These are phyloP conservation scores for Chitala chitala DNA, from an alignment of 2,113 vertebrate species.

Conservation along the genomic window DNA sequence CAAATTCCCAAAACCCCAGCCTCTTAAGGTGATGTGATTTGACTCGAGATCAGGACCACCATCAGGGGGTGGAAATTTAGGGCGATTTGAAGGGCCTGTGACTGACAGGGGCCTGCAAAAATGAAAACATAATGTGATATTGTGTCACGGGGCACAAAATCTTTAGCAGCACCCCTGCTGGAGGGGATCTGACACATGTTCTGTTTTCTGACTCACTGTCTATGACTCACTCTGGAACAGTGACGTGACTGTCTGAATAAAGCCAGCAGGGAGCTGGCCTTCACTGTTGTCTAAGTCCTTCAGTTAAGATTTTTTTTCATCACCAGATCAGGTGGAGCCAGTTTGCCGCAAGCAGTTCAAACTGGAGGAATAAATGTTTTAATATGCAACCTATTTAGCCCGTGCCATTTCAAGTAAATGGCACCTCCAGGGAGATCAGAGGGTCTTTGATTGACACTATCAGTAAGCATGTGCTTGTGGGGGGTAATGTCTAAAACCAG, in stretches of 20 bases:
- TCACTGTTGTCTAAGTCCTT: not conserved
- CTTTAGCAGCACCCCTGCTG: too few species aligned
- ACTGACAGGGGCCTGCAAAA: too few species aligned
- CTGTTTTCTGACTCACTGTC: too few species aligned
- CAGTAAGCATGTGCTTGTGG: not conserved
- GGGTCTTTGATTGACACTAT: not conserved
- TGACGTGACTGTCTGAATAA: not conserved
- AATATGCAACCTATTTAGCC: not conserved
- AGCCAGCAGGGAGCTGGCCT: not conserved
- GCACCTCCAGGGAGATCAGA: slow-evolving; percentile 2
- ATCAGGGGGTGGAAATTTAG: too few species aligned
- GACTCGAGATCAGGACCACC: too few species aligned
- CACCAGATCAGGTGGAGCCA: not conserved
- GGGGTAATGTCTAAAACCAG: not conserved
- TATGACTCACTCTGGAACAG: slow-evolving; percentile 12
- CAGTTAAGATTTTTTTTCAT: not conserved
- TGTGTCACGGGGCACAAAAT: too few species aligned
- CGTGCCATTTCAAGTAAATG: not conserved
- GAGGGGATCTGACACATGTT: slow-evolving; percentile 11
- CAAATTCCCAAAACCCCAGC: too few species aligned
- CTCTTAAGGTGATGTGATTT: not conserved
- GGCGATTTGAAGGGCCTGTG: too few species aligned
- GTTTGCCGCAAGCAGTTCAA: not conserved
- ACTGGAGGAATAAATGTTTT: not conserved
- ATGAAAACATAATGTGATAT: too few species aligned